A percentile compares a stretch with the other conserved stretches of the same genome.
These are phyloP conservation scores for Psilopsiagon aymara DNA, from an alignment of 2,113 vertebrate species.

Conservation along the genomic window DNA sequence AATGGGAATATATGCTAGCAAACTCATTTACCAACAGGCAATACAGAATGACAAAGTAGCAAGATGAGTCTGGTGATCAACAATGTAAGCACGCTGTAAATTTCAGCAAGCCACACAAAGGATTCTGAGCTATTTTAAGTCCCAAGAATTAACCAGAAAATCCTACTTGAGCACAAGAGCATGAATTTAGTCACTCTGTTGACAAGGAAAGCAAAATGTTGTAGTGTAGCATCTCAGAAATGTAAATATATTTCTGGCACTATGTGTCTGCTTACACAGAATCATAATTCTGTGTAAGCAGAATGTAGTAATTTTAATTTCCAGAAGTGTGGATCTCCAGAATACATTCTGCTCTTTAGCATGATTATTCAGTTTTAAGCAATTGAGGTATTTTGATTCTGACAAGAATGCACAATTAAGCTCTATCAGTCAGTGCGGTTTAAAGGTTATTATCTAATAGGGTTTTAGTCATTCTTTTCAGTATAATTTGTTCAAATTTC, in stretches of 20 bases:
- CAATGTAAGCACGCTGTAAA: neutral
- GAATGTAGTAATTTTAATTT: neutral
- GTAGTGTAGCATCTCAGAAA: neutral
- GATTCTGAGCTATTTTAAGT: constrained; percentile 1
- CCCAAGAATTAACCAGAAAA: neutral
- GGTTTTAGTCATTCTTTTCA: constrained; percentile 4
- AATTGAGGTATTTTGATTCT: neutral
- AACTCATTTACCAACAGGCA: constrained; percentile 17
- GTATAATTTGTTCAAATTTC: constrained; percentile 11
- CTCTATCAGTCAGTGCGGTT: neutral
- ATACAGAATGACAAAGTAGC: constrained; percentile 2
- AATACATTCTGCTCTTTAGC: neutral
- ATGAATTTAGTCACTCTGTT: neutral
- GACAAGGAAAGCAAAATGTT: neutral
- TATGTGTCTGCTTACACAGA: neutral
- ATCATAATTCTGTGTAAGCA: neutral
- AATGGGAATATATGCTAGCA: constrained; percentile 29
- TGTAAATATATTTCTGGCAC: neutral
- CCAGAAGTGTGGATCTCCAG: neutral
- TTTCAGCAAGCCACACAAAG: constrained; percentile 4
- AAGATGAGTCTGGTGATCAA: constrained; percentile 1
- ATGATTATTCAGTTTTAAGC: neutral
- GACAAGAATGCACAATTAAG: neutral
- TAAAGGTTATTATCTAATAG: neutral
- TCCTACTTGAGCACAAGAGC: neutral